Conservation (phyloP, 2,888 invertebrate genomes). For the Tenthredo distinguenda region DNA sequence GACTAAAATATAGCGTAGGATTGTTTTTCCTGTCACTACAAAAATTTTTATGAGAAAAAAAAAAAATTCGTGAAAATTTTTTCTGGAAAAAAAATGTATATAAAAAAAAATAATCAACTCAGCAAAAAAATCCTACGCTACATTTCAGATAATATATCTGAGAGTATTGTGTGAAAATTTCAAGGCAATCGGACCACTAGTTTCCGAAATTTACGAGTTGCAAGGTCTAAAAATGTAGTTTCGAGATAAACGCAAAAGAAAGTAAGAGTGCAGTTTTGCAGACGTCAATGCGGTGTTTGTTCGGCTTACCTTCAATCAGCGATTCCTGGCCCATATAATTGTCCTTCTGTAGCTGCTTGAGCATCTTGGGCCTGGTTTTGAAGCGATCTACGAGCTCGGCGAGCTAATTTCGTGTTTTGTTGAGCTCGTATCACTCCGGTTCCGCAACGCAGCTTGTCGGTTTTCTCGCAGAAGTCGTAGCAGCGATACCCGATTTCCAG, state of each 20-base stretch:
- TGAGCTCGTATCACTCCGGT: background rate
- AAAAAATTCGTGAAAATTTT: background rate
- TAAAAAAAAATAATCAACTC: background rate
- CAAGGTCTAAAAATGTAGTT: no score
- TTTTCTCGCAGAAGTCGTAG: background rate
- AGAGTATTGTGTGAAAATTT: no score
- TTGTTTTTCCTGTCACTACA: no score
- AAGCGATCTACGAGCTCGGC: background rate
- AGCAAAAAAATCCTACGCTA: background rate
- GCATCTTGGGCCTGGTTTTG: slow-evolving; percentile 48
- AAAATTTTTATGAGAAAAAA: no score
- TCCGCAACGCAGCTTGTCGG: background rate
- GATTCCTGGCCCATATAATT: slow-evolving; percentile 42
- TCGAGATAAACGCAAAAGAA: no score
- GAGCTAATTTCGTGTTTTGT: background rate
- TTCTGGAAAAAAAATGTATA: background rate
- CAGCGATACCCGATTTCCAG: slow-evolving; percentile 38
- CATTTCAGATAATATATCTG: background rate
- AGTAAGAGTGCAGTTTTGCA: background rate
- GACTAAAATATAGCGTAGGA: no score
- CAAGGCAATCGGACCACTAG: no score
- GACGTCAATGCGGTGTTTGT: background rate
- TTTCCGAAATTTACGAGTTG: no score
- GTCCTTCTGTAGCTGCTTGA: slow-evolving; percentile 37
- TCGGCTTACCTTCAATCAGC: slow-evolving; percentile 38